Percentiles rank a stretch among this genome's conserved stretches.
Conservation (phyloP, 2,797 vertebrate species). For the Melanotaenia nigrans region DNA sequence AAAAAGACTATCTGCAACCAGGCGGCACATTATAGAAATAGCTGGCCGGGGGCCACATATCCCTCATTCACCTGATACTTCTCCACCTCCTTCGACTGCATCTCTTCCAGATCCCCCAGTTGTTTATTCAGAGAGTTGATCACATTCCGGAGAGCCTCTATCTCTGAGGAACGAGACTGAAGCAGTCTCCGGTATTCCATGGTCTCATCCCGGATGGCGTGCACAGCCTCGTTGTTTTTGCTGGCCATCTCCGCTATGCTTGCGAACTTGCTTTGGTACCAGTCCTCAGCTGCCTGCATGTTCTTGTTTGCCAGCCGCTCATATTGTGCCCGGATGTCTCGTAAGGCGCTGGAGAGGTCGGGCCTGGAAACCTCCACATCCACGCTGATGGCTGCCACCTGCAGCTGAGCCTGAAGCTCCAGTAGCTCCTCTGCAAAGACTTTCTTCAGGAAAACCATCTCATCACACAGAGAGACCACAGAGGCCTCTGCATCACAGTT, state of each 20-base stretch:
- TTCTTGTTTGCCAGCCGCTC: conserved; percentile 86
- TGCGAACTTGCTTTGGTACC: conserved; percentile 86
- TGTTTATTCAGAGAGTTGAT: conserved; percentile 85
- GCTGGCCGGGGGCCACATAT: background rate
- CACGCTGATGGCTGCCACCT: conserved; percentile 76
- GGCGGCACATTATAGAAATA: background rate
- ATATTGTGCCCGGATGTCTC: conserved; percentile 86
- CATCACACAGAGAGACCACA: conserved; percentile 79
- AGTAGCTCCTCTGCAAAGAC: conserved; percentile 83
- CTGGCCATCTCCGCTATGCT: conserved; percentile 82
- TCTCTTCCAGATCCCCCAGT: conserved; percentile 84
- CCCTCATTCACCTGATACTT: conserved; percentile 84
- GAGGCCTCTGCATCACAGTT: conserved; percentile 79
- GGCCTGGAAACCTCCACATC: conserved; percentile 84
- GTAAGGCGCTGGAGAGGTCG: conserved; percentile 84
- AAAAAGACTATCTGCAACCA: conserved; percentile 1
- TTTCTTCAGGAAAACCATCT: conserved; percentile 84
- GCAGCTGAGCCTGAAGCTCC: conserved; percentile 81
- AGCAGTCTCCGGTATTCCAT: conserved; percentile 87
- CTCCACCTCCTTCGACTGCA: conserved; percentile 82
- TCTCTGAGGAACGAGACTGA: conserved; percentile 85
- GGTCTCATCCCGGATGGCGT: conserved; percentile 87
- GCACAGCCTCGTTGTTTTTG: conserved; percentile 84
- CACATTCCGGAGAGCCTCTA: conserved; percentile 85
- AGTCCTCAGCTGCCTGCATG: conserved; percentile 86